Evolutionary conservation across 2,797 vertebrate genomes (phyloP).

Genomic region (Macropus fuliginosus): DNA sequence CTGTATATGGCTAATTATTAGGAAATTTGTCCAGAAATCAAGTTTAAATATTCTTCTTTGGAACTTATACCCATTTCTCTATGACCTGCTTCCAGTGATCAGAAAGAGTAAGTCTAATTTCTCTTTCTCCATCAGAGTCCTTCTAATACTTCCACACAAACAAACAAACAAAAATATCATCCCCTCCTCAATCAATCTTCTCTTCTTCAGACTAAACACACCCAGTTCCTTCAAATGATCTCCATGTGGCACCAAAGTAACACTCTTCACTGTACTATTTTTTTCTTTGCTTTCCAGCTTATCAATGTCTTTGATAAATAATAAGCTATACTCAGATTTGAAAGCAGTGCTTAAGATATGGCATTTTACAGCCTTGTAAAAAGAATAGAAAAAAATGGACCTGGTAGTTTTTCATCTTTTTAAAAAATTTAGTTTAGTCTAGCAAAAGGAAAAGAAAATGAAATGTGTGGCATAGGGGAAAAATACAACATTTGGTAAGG

Average conservation of each 20-base stretch:
- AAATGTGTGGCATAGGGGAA: no score
- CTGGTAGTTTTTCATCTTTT: no score
- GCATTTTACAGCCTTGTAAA: not conserved
- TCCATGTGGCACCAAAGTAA: not conserved
- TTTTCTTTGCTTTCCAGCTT: not conserved
- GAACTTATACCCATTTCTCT: not conserved
- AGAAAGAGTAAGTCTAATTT: not conserved
- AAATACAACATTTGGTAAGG: no score
- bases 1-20: not conserved
- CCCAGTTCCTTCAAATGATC: not conserved
- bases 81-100: not conserved
- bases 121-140: not conserved
- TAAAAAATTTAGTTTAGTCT: no score
- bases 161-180: not conserved
- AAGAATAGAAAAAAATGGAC: not conserved
- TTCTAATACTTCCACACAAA: not conserved
- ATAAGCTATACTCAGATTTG: not conserved
- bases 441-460: no score
- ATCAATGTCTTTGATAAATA: not conserved
- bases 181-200: not conserved
- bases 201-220: not conserved
- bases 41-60: not conserved
- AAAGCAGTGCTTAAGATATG: not conserved
- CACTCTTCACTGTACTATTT: not conserved
- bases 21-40: not conserved